Conservation (phyloP, 2,113 vertebrate genomes). For the Campylomormyrus numenius region DNA sequence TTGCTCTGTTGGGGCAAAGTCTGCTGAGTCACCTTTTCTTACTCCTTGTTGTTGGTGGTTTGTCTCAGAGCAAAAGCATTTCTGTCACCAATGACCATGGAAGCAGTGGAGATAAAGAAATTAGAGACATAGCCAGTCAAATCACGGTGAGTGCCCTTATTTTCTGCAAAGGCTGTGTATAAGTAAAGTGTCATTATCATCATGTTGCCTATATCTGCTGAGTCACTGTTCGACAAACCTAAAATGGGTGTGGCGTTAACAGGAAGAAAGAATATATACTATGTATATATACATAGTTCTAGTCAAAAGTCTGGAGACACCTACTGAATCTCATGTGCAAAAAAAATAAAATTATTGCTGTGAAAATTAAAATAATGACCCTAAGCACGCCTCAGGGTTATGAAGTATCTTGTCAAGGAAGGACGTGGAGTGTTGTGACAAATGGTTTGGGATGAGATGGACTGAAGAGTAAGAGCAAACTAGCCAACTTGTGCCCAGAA, state of each 20-base stretch:
- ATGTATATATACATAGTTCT: not conserved
- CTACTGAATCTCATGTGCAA: not conserved
- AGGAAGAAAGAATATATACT: too few relatives aligned
- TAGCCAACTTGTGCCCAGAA: not conserved
- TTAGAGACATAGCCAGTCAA: slow-evolving; percentile 59
- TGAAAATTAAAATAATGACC: not conserved
- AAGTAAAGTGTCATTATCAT: not conserved
- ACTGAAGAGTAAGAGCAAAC: not conserved
- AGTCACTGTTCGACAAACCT: not conserved
- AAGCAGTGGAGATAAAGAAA: slow-evolving; percentile 44
- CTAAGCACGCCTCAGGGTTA: not conserved
- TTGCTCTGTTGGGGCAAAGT: not conserved
- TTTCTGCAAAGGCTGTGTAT: not conserved
- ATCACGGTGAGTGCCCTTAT: slow-evolving; percentile 54
- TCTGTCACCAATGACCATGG: slow-evolving; percentile 27
- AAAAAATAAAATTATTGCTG: not conserved
- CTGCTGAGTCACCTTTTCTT: not conserved
- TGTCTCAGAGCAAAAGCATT: slow-evolving; percentile 39
- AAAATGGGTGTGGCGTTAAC: not conserved
- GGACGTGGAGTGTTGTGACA: too few relatives aligned
- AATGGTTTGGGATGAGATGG: not conserved
- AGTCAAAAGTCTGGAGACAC: not conserved
- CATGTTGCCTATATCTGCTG: not conserved
- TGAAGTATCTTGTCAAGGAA: not conserved
- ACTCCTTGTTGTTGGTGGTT: not conserved